Evolutionary conservation across 2,888 invertebrate genomes (phyloP).

Genomic region (Acronicta alni): DNA sequence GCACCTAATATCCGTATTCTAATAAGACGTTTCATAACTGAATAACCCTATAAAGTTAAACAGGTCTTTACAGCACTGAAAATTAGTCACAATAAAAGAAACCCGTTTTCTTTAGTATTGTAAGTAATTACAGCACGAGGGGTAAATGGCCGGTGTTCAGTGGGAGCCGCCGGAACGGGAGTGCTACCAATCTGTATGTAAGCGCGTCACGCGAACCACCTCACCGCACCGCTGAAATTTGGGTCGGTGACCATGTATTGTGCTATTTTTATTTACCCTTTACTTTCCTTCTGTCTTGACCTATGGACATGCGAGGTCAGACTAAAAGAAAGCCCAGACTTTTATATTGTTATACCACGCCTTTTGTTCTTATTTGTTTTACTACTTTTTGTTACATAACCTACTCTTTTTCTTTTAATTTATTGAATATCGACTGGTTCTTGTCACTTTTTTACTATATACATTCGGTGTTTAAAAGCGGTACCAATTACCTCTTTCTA

Average conservation of each 20-base stretch:
- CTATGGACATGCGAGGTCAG: slow-evolving; percentile 32
- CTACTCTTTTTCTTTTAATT: neutral
- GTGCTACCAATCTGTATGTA: slow-evolving; percentile 44
- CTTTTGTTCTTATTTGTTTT: neutral
- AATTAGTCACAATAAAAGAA: slow-evolving; percentile 12
- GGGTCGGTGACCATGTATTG: slow-evolving; percentile 47
- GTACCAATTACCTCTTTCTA: neutral
- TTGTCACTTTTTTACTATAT: neutral
- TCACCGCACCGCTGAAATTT: slow-evolving; percentile 35
- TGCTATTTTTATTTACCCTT: slow-evolving; percentile 50
- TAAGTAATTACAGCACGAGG: slow-evolving; percentile 32
- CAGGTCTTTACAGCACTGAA: neutral
- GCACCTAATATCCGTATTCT: too few species aligned
- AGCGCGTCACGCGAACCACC: slow-evolving; percentile 48
- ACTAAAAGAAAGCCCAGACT: slow-evolving; percentile 1
- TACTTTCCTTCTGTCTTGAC: slow-evolving; percentile 30
- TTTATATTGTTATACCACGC: neutral
- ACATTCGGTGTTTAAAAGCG: neutral
- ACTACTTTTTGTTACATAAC: neutral
- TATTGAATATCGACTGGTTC: neutral
- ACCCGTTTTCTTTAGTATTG: slow-evolving; percentile 40
- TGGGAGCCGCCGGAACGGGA: slow-evolving; percentile 53
- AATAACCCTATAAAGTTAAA: too few species aligned
- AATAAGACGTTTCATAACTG: too few species aligned
- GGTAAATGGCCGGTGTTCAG: slow-evolving; percentile 49